Conservation (phyloP, 2,113 vertebrate genomes). For the Polypterus bichir region DNA sequence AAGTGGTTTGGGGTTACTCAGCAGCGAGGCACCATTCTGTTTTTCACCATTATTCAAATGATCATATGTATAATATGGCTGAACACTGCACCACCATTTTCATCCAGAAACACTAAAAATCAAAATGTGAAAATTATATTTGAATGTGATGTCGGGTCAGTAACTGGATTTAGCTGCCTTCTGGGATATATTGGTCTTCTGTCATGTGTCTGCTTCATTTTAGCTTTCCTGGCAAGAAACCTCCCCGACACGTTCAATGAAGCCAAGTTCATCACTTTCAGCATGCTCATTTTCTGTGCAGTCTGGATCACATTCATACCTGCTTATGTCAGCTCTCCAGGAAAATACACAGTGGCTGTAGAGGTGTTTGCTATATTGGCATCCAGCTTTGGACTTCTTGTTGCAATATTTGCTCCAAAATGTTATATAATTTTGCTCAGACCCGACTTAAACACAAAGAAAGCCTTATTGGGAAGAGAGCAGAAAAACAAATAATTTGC, state of each 20-base stretch:
- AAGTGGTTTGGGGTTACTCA: conserved; percentile 9
- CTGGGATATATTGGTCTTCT: conserved; percentile 32
- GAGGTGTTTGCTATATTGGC: conserved; percentile 13
- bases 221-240: conserved; percentile 34
- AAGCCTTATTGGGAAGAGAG: conserved; percentile 7
- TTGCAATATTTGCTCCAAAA: conserved; percentile 12
- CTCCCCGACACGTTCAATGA: conserved; percentile 40
- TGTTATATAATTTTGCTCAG: conserved; percentile 10
- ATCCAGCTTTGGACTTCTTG: conserved; percentile 10
- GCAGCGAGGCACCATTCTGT: conserved; percentile 8
- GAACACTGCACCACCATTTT: conserved; percentile 4
- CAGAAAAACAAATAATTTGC: too few species aligned
- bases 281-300: conserved; percentile 51
- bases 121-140: conserved; percentile 22
- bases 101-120: conserved; percentile 7
- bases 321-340: conserved; percentile 13
- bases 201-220: conserved; percentile 28
- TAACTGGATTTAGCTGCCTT: conserved; percentile 21
- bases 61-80: conserved; percentile 9
- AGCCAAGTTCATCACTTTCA: conserved; percentile 43
- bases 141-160: conserved; percentile 28
- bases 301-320: conserved; percentile 30
- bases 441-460: conserved; percentile 12
- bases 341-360: conserved; percentile 14
- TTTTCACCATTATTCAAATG: conserved; percentile 6